Base-by-base conservation (phyloP, 2,113 vertebrate species). In the Ellobius talpinus region DNA sequence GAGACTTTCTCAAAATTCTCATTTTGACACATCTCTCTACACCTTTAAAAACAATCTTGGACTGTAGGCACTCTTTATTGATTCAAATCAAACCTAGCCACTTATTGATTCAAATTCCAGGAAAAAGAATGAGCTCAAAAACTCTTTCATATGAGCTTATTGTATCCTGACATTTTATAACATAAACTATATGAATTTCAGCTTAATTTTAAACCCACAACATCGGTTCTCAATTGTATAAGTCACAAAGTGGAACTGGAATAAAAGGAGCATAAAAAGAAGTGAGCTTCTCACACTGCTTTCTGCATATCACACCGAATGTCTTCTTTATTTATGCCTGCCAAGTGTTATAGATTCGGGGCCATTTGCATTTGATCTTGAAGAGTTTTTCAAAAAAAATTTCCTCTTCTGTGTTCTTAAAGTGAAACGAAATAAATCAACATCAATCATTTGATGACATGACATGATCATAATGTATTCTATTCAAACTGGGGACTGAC, bases 391-490 rank as follows among this genome's bases (percentile, higher is more conserved):
- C 55, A 65, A 86, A 61, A 61, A 85, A 61, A 3, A 81, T 79
- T 7, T 47, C 16, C 24, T 76, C 5, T 42, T 73, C 66, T 50
- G n/a, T 89, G 8, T 33, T 7, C 39, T 47, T 78, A 39, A 31
- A 72, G 31, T n/a, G 58, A 96, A 93, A 94, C 29, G 29, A 96
- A 87, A 86, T 78, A 78, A 90, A 42, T 33, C 50, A 89, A 45
- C 63, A 82, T 5, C 50, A 74, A 47, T 70, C 29, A 77, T 68
- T 94, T 90, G 84, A 24, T 61, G 4, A 92, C 61, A 61, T 94
- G 55, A 63, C 63, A 61, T 95, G 55, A 55, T 87, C 24, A 66
- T 12, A 7, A 31, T 81, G 8, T 79, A 24, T 90, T 19, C 5
- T 31, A 33, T 93, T 89, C 7, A 45, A 92, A 55, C 23, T 74